These are phyloP conservation scores for Tachuris rubrigastra DNA, from an alignment of 2,113 vertebrate genomes.

Conservation along the genomic window DNA sequence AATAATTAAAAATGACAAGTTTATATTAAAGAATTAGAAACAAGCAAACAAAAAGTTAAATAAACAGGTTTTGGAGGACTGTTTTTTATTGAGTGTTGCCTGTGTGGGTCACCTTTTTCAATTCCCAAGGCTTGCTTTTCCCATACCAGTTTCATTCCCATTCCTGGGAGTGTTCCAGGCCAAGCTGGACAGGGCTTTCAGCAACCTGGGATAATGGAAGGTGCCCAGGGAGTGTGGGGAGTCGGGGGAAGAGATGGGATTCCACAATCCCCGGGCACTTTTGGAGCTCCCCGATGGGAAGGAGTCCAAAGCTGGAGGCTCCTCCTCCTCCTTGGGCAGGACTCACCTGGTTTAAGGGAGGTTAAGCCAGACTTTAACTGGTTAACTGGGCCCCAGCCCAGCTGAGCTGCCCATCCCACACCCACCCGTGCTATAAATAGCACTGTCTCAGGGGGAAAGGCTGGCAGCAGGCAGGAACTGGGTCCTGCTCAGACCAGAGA, in stretches of 20 bases:
- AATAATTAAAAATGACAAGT: slow-evolving; percentile 45
- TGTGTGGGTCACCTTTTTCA: neutral
- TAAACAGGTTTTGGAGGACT: neutral
- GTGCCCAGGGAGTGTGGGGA: accelerated
- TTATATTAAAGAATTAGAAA: neutral
- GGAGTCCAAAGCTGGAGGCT: accelerated
- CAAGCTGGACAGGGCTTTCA: neutral
- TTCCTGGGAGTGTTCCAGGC: neutral
- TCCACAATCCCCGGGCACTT: neutral
- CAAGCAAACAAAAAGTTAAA: neutral
- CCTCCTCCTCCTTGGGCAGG: neutral
- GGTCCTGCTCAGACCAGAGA: neutral
- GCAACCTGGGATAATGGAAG: accelerated
- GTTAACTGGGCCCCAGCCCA: neutral
- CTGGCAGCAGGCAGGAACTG: accelerated
- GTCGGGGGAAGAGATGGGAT: neutral
- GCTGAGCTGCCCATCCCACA: neutral
- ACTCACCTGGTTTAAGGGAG: accelerated
- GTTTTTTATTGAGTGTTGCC: neutral
- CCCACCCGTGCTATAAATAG: neutral
- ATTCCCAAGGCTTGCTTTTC: neutral
- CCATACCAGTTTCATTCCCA: neutral
- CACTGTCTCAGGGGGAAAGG: neutral
- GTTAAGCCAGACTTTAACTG: neutral
- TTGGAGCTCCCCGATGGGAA: neutral